phyloP scores from a whole-genome alignment of 2,888 invertebrate species.

The Cheilosia urbana region DNA sequence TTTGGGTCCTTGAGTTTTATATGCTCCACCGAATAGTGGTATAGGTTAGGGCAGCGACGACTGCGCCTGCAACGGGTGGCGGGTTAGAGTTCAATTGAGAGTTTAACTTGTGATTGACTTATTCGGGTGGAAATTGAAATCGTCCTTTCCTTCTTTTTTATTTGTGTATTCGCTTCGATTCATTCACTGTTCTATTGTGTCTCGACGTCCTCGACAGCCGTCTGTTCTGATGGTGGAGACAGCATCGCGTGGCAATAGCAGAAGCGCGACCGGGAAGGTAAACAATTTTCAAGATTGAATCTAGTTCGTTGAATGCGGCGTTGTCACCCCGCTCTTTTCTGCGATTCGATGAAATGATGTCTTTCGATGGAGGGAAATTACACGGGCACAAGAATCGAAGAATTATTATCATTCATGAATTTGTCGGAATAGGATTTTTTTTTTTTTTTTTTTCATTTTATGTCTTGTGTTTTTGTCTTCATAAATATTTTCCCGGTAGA shows the following conservation, averaged over 20 bases:
- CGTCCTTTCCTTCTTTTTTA: conserved; percentile 54
- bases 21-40: neutral
- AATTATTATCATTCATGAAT: conserved; percentile 75
- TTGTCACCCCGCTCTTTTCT: neutral
- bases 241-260: conserved; percentile 47
- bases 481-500: conserved; percentile 41
- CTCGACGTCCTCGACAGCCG: conserved; percentile 48
- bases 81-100: conserved; percentile 72
- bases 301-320: conserved; percentile 48
- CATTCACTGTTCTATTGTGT: conserved; percentile 64
- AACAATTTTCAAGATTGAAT: conserved; percentile 71
- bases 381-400: conserved; percentile 62
- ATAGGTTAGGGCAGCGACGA: neutral
- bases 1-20: conserved; percentile 51
- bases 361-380: conserved; percentile 48
- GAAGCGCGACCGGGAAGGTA: conserved; percentile 64
- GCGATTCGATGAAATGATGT: conserved; percentile 39
- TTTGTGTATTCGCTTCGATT: conserved; percentile 39
- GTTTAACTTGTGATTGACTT: conserved; percentile 76
- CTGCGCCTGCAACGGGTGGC: conserved; percentile 6
- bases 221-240: conserved; percentile 59
- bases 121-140: conserved; percentile 77
- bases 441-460: conserved; percentile 4
- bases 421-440: conserved; percentile 58
- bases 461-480: conserved; percentile 46